A percentile compares a stretch with the other conserved stretches of the same genome.
These are phyloP conservation scores for Coelopa pilipes DNA, from an alignment of 2,888 invertebrate genomes.

Conservation along the genomic window DNA sequence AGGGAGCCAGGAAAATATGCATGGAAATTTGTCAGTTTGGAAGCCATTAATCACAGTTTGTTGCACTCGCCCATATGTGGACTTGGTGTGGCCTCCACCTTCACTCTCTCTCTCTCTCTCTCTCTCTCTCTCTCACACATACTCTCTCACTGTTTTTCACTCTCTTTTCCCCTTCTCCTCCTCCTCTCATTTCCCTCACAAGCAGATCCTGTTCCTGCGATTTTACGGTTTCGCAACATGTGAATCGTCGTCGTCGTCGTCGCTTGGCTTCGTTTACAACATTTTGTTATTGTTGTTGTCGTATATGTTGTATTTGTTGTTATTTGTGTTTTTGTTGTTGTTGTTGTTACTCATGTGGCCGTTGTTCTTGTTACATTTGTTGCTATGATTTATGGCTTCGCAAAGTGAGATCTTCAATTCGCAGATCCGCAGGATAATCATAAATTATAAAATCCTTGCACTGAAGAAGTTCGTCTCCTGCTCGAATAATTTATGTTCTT, in stretches of 20 bases:
- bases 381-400: slow-evolving; percentile 33
- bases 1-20: slow-evolving; percentile 1
- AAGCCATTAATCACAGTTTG: slow-evolving; percentile 35
- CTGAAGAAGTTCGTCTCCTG: too few species aligned
- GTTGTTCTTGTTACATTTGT: slow-evolving; percentile 1
- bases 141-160: background rate
- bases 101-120: background rate
- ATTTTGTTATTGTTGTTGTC: too few species aligned
- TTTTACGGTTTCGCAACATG: background rate
- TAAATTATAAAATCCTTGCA: slow-evolving; percentile 35
- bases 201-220: background rate
- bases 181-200: background rate
- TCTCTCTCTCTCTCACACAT: background rate
- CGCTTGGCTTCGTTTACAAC: too few species aligned
- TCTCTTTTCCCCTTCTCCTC: too few species aligned
- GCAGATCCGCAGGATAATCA: slow-evolving; percentile 31
- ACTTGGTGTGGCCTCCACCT: background rate
- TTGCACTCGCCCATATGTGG: slow-evolving; percentile 27
- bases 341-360: background rate
- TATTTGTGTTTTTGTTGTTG: background rate
- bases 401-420: slow-evolving; percentile 35
- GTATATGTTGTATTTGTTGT: background rate
- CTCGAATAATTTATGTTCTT: too few species aligned
- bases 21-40: slow-evolving; percentile 34
- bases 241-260: background rate